Base-by-base conservation (phyloP, 2,113 vertebrate genomes). In the Pyxicephalus adspersus region DNA sequence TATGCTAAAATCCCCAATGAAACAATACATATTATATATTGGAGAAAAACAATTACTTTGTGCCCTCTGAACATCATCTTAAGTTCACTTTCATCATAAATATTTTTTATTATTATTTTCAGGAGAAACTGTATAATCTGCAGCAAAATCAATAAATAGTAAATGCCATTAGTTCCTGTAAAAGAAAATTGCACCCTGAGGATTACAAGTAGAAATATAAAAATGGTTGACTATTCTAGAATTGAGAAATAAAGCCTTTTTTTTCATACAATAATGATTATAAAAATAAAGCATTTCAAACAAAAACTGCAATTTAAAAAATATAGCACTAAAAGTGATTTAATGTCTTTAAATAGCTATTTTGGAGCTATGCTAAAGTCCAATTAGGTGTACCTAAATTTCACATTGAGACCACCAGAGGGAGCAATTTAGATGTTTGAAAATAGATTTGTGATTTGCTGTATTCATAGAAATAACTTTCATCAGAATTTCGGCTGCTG, bases 101-200 rank as follows among this genome's bases (percentile, higher is more conserved):
- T 23, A 74, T 74, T 23, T 74, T 74, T 74, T 74, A 74, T 58
- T 72, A 72, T 72, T 74, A 74, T 74, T 74, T 74, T 74, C 71
- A 74, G 54, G 57, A 38, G 29, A 74, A 74, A 58, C 29, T 29
- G 60, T 74, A 74, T 74, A 74, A 38, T 74, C 54, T 60, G 57
- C 55, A 58, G 38, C 28, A 55, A 57, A 60, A 74, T 74, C 71
- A 74, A 74, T 74, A 74, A 55, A 60, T 31, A 60, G 71, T 60
- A 74, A 74, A 74, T 60, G 16, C 20, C 54, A 74, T 74, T 74
- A 74, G 71, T 74, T 74, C 71, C 29, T 74, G 71, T 74, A 74
- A 74, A 74, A 58, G 52, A 58, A 60, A 74, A 58, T 60, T 60
- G 29, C 54, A 38, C 54, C 71, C 55, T 57, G 71, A 29, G 71